Base-by-base conservation (phyloP, 2,797 vertebrate genomes). In the Okamejei kenojei region DNA sequence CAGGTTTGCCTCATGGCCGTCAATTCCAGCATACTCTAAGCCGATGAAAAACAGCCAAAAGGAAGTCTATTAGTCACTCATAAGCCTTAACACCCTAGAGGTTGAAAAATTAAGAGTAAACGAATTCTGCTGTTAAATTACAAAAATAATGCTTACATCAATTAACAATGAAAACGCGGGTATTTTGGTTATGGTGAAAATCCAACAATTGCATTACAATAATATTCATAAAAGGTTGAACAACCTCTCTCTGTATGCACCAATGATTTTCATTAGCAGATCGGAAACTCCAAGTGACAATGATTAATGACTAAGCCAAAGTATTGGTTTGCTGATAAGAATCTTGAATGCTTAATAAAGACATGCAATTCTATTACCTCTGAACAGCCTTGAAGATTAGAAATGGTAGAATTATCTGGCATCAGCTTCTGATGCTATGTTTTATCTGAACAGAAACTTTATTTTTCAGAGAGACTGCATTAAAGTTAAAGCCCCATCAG, bases 301-400 rank as follows among this genome's bases (percentile, higher is more conserved):
- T 92, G 90, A 76, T 76, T 92, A 92, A 92, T 92, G 90, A 58
- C 71, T 92, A 11, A 74, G 26, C 71, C 71, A 54, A 76, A 74
- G 32, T 54, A 92, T 13, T 76, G 71, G 29, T 92, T 92, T 92
- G 71, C 90, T 76, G 90, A 74, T 92, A 92, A 92, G 71, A 58
- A 92, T 73, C 90, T 92, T 92, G 68, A 92, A 92, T 76, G 71
- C 71, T 76, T 76, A 76, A 92, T 76, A 76, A 74, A 58, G 90
- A 76, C 90, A 58, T 76, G 71, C 71, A 73, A 58, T 92, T 76
- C 71, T 92, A 76, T 92, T 92, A 92, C 26, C 38, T 92, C 26
- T 26, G 73, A 92, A 92, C 38, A 90, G 71, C 35, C 90, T 92
- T 29, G 6, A 92, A 92, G 90, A 92, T 92, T 76, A 92, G 90